A percentile compares a stretch with the other conserved stretches of the same genome.
These are phyloP conservation scores for Phalera bucephala DNA, from an alignment of 2,888 invertebrate species.

Conservation along the genomic window DNA sequence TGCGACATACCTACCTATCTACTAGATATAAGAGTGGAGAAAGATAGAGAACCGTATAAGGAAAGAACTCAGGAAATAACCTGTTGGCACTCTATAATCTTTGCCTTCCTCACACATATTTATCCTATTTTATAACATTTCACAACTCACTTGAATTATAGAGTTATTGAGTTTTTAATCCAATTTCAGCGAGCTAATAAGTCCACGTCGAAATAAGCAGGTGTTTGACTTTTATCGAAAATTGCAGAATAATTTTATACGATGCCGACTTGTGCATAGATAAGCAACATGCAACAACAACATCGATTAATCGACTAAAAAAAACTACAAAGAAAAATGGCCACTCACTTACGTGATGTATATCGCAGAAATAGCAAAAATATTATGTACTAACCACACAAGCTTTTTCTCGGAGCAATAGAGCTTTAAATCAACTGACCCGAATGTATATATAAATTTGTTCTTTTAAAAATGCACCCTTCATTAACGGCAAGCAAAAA, in stretches of 20 bases:
- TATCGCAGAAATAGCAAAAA: neutral
- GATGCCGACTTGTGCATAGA: conserved; percentile 19
- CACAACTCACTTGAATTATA: conserved; percentile 13
- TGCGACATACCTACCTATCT: too few species aligned
- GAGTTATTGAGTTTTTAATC: conserved; percentile 19
- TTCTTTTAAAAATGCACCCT: conserved; percentile 17
- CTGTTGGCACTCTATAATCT: too few species aligned
- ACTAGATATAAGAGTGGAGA: too few species aligned
- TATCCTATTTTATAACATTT: too few species aligned
- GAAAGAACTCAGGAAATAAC: too few species aligned
- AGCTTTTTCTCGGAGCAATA: conserved; percentile 9
- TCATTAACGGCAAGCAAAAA: conserved; percentile 26
- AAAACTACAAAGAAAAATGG: conserved; percentile 17
- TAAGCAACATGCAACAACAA: conserved; percentile 30
- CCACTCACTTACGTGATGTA: conserved; percentile 4
- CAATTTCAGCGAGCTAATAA: conserved; percentile 13
- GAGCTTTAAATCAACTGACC: conserved; percentile 10
- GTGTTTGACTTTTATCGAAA: conserved; percentile 16
- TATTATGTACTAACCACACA: neutral
- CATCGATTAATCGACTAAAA: conserved; percentile 16
- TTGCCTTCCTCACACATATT: too few species aligned
- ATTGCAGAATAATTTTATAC: conserved; percentile 9
- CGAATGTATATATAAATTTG: conserved; percentile 1
- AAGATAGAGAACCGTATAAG: too few species aligned
- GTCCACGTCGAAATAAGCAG: conserved; percentile 13